Evolutionary conservation across 1,140 invertebrate genomes (phyloP).

Genomic region (Philopotamus ludificatus): DNA sequence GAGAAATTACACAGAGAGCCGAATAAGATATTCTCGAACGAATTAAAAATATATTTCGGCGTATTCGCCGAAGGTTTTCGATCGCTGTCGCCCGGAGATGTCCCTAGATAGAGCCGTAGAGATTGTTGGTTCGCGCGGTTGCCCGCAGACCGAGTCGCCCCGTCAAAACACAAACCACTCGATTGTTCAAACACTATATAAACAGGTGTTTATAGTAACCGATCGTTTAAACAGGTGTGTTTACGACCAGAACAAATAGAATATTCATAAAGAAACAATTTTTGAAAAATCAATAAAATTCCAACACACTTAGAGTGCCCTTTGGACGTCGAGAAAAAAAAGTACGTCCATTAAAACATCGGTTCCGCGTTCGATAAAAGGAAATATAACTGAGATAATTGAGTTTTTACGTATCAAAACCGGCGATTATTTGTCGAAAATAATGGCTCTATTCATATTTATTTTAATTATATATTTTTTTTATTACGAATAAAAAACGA

Average conservation of each 20-base stretch:
- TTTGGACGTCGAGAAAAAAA: neutral
- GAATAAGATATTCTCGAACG: too few relatives aligned
- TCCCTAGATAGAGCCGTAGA: neutral
- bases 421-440: neutral
- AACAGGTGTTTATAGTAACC: slow-evolving; percentile 2
- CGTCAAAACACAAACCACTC: slow-evolving; percentile 7
- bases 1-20: too few relatives aligned
- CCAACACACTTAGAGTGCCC: too few relatives aligned
- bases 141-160: slow-evolving; percentile 3
- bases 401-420: slow-evolving; percentile 2
- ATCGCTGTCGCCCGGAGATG: neutral
- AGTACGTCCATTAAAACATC: neutral
- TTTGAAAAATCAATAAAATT: too few relatives aligned
- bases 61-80: neutral
- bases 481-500: too few relatives aligned
- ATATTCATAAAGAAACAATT: too few relatives aligned
- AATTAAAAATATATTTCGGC: too few relatives aligned
- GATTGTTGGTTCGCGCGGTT: neutral
- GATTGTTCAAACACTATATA: slow-evolving; percentile 13
- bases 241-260: too few relatives aligned
- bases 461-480: neutral
- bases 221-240: slow-evolving; percentile 5
- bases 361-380: neutral
- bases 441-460: neutral
- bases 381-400: slow-evolving; percentile 5